Percentiles rank a stretch among this genome's conserved stretches.
Evolutionary conservation across 2,888 invertebrate genomes (phyloP).

Genomic region (Drosophila conformis): DNA sequence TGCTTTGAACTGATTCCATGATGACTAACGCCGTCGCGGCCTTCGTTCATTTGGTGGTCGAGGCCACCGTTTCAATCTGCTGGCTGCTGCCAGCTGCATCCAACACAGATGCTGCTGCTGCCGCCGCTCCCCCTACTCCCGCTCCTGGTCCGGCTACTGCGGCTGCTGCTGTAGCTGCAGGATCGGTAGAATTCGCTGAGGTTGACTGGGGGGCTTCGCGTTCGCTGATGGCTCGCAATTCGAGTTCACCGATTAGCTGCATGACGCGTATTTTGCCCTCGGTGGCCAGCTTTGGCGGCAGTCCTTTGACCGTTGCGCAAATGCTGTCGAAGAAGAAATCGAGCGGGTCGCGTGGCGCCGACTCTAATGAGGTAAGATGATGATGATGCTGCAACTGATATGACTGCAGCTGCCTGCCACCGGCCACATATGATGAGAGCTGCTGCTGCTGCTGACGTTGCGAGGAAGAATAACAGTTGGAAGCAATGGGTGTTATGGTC

Average conservation of each 20-base stretch:
- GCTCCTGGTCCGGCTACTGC: background rate
- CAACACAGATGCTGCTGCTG: slow-evolving; percentile 1
- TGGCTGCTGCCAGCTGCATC: slow-evolving; percentile 66
- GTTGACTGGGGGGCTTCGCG: slow-evolving; percentile 47
- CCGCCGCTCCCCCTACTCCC: background rate
- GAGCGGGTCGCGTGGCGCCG: slow-evolving; percentile 59
- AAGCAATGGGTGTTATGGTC: slow-evolving; percentile 71
- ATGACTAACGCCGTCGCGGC: background rate
- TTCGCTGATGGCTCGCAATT: slow-evolving; percentile 65
- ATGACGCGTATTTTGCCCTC: slow-evolving; percentile 76
- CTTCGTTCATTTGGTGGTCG: slow-evolving; percentile 66
- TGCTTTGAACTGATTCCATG: slow-evolving; percentile 47
- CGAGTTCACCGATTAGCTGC: slow-evolving; percentile 70
- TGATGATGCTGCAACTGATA: slow-evolving; percentile 57
- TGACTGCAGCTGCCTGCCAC: slow-evolving; percentile 49
- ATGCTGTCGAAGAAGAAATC: slow-evolving; percentile 77
- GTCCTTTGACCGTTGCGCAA: slow-evolving; percentile 67
- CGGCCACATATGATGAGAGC: slow-evolving; percentile 33
- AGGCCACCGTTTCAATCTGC: slow-evolving; percentile 72
- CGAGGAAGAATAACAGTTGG: slow-evolving; percentile 40
- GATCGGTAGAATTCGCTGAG: background rate
- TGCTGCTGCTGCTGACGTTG: slow-evolving; percentile 32
- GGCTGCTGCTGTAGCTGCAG: slow-evolving; percentile 3
- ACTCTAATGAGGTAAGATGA: slow-evolving; percentile 32
- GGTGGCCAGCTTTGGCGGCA: slow-evolving; percentile 73